Evolutionary conservation across 2,113 vertebrate genomes (phyloP), one percentile per base, ranked within the genome.

Genomic region (Neoarius graeffei): DNA sequence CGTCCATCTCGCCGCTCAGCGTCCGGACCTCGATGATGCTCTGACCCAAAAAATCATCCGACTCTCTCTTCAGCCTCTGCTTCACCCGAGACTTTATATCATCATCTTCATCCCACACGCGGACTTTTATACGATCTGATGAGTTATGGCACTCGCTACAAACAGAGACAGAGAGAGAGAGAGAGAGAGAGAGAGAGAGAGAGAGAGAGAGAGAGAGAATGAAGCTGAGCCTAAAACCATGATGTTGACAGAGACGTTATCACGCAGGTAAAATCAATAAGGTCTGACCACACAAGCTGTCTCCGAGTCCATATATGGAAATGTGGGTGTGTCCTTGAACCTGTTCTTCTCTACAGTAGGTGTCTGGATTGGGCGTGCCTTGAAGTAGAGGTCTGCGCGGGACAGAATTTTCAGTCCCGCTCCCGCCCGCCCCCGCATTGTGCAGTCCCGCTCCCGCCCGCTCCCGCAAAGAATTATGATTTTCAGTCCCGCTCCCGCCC

Each of bases 11-110:
- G 73, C 98, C 98, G 0, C 98, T 99, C 89, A 99, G 96, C 0
- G 98, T 99, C 85, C 98, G 97, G 88, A 99, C 98, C 92, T 99
- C 98, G 4, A 99, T 99, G 94, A 99, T 99, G 0, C 97, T 99
- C 94, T 99, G 98, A 52, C 98, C 98, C 90, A 99, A 91, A 93
- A 99, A 99, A 92, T 99, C 98, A 0, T 99, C 98, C 0, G 98
- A 99, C 90, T 99, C 98, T 64, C 97, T 95, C 95, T 99, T 99
- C 87, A 99, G 96, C n/a, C 97, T 95, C 88, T 99, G 98, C 92
- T 99, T 99, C 91, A 99, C 97, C 0, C 98, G 94, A 0, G 98
- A 99, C 92, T 99, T 99, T 90, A 99, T 99, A 93, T 99, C 98
- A 0, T 99, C 97, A 0, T 99, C 98, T 90, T 99, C 98, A 0